Evolutionary conservation across 2,113 vertebrate species (phyloP), one percentile per base, ranked within the genome.

Genomic region (Echinops telfairi): DNA sequence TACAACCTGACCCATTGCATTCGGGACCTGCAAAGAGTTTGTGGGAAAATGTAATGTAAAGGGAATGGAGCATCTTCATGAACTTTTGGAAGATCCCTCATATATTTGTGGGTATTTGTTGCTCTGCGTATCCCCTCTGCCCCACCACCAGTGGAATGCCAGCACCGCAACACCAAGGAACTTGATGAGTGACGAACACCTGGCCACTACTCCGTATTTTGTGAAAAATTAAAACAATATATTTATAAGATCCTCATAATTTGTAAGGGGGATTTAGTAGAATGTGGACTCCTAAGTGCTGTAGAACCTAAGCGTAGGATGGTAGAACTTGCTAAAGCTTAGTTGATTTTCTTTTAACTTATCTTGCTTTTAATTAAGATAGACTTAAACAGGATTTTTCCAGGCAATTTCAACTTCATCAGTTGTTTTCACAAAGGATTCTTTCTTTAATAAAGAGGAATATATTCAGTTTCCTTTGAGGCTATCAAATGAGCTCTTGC

Each of bases 281-380:
- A 93, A 75, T 27, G 12, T 75, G 38, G n/a, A 36, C 6, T 73
- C 83, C 16, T 19, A 25, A 20, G n/a, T 60, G 29, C 40, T 31
- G 4, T 58, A 75, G 66, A 82, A 79, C 11, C 66, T 88, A 38
- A 68, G 53, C 10, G 38, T 64, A 20, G 9, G n/a, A 60, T 22
- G 8, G 9, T 11, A 4, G 16, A 68, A 62, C 80, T 53, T 53
- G 47, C 47, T 43, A 29, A 31, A 36, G 20, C 29, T 38, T 68
- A 58, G 11, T 82, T 90, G 83, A 79, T 87, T 62, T 94, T 83
- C 70, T 90, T 57, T 23, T 83, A 88, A 60, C 5, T 11, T 76
- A 22, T 58, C 25, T 75, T n/a, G 78, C 62, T 57, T 86, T 94
- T 81, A 43, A 84, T 88, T 90, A 92, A 83, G 66, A 66, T 76